A percentile compares a stretch with the other conserved stretches of the same genome.
These are phyloP conservation scores for Heliornis fulica DNA, from an alignment of 2,113 vertebrate species.

Conservation along the genomic window DNA sequence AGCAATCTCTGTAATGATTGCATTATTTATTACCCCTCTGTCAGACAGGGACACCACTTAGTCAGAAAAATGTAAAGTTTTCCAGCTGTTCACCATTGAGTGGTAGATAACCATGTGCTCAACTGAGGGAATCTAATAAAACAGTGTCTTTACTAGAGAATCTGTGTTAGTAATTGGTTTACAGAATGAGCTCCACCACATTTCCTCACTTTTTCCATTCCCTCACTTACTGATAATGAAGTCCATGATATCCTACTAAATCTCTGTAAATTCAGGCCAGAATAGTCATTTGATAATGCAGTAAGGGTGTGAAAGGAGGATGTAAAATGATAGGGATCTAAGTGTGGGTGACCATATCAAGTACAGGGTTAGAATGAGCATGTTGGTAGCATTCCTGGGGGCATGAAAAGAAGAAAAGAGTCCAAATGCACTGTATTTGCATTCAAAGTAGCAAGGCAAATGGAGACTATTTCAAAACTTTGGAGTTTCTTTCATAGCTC, in stretches of 20 bases:
- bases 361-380: background rate
- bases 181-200: background rate
- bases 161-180: background rate
- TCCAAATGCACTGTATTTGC: background rate
- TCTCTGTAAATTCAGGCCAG: background rate
- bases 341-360: background rate
- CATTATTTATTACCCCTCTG: background rate
- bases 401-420: background rate
- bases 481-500: background rate
- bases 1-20: background rate
- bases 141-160: background rate
- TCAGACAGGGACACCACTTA: background rate
- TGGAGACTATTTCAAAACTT: background rate
- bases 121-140: background rate
- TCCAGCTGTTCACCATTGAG: constrained; percentile 7
- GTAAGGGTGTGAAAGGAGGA: background rate
- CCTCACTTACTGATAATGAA: constrained; percentile 13
- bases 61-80: background rate
- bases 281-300: background rate
- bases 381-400: background rate
- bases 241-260: background rate
- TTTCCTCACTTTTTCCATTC: constrained; percentile 42
- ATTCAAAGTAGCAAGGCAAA: background rate
- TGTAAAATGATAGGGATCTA: background rate
- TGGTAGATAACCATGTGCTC: background rate